A percentile compares a stretch with the other conserved stretches of the same genome.
phyloP scores from a whole-genome alignment of 2,888 invertebrate genomes.

The Phalera bucephala region DNA sequence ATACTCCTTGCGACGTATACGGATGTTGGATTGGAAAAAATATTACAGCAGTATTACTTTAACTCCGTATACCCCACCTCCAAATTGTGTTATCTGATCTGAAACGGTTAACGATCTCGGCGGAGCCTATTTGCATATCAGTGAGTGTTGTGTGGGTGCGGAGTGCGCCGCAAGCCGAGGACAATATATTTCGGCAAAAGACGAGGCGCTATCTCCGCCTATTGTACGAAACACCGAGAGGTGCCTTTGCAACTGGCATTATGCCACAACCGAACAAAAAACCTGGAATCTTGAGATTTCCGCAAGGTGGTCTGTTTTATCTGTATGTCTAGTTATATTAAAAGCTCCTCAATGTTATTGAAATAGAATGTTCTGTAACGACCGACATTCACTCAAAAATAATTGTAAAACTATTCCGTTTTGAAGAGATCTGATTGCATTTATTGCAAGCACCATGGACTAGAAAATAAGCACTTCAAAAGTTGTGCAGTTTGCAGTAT shows the following conservation, averaged over 20 bases:
- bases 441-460: conserved; percentile 15
- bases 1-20: conserved; percentile 11
- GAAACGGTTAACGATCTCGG: conserved; percentile 72
- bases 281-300: not conserved
- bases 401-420: not conserved
- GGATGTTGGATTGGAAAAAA: conserved; percentile 21
- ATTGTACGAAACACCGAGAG: conserved; percentile 56
- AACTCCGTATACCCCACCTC: conserved; percentile 43
- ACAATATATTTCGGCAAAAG: conserved; percentile 71
- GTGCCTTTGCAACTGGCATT: conserved; percentile 52
- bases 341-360: not conserved
- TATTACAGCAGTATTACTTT: conserved; percentile 20
- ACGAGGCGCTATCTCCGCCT: conserved; percentile 65
- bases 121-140: conserved; percentile 76
- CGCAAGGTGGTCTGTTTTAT: not conserved
- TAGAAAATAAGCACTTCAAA: conserved; percentile 26
- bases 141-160: conserved; percentile 52
- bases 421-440: conserved; percentile 3
- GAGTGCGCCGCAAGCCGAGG: conserved; percentile 50
- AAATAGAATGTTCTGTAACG: not conserved
- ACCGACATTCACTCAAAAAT: not conserved
- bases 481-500: conserved; percentile 39
- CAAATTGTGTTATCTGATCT: conserved; percentile 71
- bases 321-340: not conserved
- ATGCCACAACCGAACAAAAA: conserved; percentile 37